Evolutionary conservation across 2,113 vertebrate genomes (phyloP), one percentile per base, ranked within the genome.

Genomic region (Zingel zingel): DNA sequence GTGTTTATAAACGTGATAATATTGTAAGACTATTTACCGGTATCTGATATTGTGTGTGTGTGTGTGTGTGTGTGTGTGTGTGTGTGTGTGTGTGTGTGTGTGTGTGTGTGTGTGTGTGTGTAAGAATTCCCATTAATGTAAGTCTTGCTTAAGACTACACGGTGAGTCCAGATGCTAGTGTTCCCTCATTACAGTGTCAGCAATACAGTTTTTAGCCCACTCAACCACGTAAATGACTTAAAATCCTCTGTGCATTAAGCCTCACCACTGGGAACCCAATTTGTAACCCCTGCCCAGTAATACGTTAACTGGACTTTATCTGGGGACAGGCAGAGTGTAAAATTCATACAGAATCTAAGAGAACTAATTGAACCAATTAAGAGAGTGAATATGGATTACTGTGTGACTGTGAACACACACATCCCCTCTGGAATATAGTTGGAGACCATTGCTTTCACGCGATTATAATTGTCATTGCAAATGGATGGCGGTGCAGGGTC

Each of bases 321-420:
- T 86, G 81, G 82, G 88, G 86, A 90, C 87, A 86, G 75, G 84
- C 90, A 91, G 93, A 79, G 88, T 94, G 91, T 90, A 91, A 90
- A 93, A 94, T 90, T 92, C 89, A 92, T 92, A 92, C 82, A 87
- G 85, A 92, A 93, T 94, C 89, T 86, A 83, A 84, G 87, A 89
- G 86, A 89, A 92, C 90, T 94, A 94, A 94, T 94, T 93, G 90
- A 93, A 90, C 90, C 92, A 93, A 93, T 94, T 94, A 93, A 90
- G 88, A 84, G 86, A 82, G 92, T 86, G 88, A 93, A 91, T 93
- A 85, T 93, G 91, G 90, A 93, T 93, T 91, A 91, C 81, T 79
- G 84, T 73, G 89, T 59, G 81, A 80, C 76, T 82, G 80, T 59
- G 83, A 79, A 82, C 74, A 82, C 78, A 69, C 87, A 66, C 86